Evolutionary conservation across 2,888 invertebrate genomes (phyloP).

Genomic region (Rhagophthalmus giganteus): DNA sequence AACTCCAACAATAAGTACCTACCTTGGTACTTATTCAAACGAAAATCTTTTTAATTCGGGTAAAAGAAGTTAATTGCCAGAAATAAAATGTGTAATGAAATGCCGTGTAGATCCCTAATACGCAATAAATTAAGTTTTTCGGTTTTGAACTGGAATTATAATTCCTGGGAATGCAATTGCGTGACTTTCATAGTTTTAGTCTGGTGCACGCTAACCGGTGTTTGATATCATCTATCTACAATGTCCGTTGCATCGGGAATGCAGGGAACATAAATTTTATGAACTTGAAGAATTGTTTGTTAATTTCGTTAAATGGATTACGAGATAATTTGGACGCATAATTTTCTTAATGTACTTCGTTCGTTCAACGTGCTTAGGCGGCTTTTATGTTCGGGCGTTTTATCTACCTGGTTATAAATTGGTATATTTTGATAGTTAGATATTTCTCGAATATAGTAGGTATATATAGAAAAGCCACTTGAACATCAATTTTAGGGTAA

Average conservation of each 20-base stretch:
- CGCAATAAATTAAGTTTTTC: neutral
- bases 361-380: too few species aligned
- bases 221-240: constrained; percentile 7
- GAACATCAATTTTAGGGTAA: constrained; percentile 5
- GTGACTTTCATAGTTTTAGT: constrained; percentile 14
- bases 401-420: too few species aligned
- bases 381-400: too few species aligned
- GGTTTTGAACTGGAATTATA: constrained; percentile 3
- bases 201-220: constrained; percentile 9
- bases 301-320: too few species aligned
- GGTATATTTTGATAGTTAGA: too few species aligned
- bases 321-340: constrained; percentile 4
- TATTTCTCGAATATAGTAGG: too few species aligned
- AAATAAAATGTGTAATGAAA: too few species aligned
- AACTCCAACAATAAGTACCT: too few species aligned
- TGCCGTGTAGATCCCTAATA: neutral
- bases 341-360: neutral
- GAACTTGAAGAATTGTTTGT: neutral
- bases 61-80: too few species aligned
- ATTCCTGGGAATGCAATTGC: constrained; percentile 18
- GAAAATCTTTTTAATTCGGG: too few species aligned
- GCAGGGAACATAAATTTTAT: constrained; percentile 18
- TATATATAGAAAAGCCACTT: too few species aligned
- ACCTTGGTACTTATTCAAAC: too few species aligned
- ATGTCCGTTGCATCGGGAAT: constrained; percentile 8